Evolutionary conservation across 2,797 vertebrate species (phyloP), one percentile per base, ranked within the genome.

Genomic region (Podarcis lilfordi): DNA sequence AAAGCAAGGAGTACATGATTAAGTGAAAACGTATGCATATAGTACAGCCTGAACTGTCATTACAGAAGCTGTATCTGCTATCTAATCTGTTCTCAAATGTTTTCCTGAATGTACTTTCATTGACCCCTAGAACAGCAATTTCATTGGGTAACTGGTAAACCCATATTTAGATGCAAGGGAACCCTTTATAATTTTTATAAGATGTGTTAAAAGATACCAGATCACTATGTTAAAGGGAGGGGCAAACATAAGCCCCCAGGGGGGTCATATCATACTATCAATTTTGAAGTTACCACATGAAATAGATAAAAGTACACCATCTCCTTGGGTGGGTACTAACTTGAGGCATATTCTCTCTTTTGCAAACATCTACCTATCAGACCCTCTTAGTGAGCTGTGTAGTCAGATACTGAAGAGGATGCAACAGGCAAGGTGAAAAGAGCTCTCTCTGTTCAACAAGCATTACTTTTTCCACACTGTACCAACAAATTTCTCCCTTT

Each of bases 21-120:
- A 94, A 89, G 85, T 81, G 32, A 91, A 94, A 94, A 79, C 84
- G 90, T 88, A 86, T 90, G 75, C 91, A 90, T n/a, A 1, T 0
- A 91, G 80, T 78, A 88, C 84, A 92, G 91, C 85, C 93, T 91
- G 81, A 90, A 11, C 84, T 86, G 81, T 89, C 88, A 91, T 80
- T 87, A 11, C 61, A 32, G 66, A n/a, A 69, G 35, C 74, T 89
- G 27, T 90, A 94, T 92, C 91, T 94, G 85, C 23, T 90, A 94
- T 92, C 91, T 94, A 88, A 95, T 94, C 94, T 94, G 89, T 78
- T 91, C 76, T 90, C 76, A 87, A 92, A 91, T 84, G 82, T 91
- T 94, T 95, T 92, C 90, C 66, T 79, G 84, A 91, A 93, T 83
- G 37, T 89, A 94, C 89, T 90, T 88, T 92, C 89, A 76, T 5